Base-by-base conservation (phyloP, 2,888 invertebrate genomes). In the Cheilosia variabilis region DNA sequence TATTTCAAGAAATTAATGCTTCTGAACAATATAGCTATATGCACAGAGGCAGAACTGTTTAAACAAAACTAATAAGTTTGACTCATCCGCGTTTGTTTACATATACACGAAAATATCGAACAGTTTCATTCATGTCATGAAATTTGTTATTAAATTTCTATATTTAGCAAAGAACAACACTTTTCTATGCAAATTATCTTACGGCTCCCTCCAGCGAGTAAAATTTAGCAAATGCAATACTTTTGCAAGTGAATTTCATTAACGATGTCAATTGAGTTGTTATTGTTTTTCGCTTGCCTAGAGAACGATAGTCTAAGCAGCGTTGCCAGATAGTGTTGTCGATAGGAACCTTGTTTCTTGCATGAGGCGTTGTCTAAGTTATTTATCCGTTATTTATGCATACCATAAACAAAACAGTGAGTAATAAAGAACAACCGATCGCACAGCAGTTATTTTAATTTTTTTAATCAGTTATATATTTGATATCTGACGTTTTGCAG, bases 101-200 rank as follows among this genome's bases (percentile, higher is more conserved):
- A 13, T 4, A 13, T 24, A 13, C 24, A 52, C 17, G 24, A 22
- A 7, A 52, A 24, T 5, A 24, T 15, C 58, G 15, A 7, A 41
- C 22, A 43, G 9, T 60, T 60, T 22, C 15, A 37, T 10, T 57
- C 34, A 9, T 34, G 34, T 31, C 17, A 37, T 37, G 19, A 13
- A 43, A 60, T 43, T 43, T 37, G 41, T 60, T 41, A 22, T 24
- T 37, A 22, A 37, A 24, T 60, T 37, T 60, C 60, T 60, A 43
- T 24, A 43, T 43, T 60, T 60, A 60, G 60, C 37, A 1, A 15
- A 24, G n/a, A 24, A 24, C 15, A 9, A 2, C 5, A 5, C 4
- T 22, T 19, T 50, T 50, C 17, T 22, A 50, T 50, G 19, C 4
- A 17, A 50, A 50, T 50, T 13, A 7, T 6, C 22, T 10, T 5